Conservation (phyloP, 2,113 vertebrate genomes). For the Rhea americana region DNA sequence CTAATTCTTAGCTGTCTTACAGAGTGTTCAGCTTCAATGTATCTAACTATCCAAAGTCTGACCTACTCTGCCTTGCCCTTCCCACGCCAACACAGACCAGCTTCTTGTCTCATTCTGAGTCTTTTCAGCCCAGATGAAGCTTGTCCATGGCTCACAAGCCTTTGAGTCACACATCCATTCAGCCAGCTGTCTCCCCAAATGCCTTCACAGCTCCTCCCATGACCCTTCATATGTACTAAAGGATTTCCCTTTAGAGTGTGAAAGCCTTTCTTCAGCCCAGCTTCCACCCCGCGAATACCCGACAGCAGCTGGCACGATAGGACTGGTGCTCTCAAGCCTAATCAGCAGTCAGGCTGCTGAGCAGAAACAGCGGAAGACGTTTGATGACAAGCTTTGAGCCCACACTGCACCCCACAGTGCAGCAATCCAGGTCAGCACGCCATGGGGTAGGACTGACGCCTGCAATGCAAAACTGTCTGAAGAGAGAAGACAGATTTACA, state of each 20-base stretch:
- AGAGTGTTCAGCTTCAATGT: not conserved
- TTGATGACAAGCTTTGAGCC: not conserved
- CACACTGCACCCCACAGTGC: accelerated
- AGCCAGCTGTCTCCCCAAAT: not conserved
- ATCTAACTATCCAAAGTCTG: not conserved
- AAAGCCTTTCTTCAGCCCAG: not conserved
- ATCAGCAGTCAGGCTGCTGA: not conserved
- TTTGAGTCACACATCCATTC: accelerated
- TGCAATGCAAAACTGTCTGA: not conserved
- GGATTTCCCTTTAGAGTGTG: not conserved
- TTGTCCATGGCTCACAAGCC: not conserved
- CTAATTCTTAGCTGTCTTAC: not conserved
- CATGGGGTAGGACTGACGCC: accelerated
- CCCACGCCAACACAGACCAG: not conserved
- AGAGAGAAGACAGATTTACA: not conserved
- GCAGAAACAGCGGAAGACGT: accelerated
- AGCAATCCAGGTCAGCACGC: not conserved
- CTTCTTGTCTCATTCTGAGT: not conserved
- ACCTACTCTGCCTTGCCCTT: not conserved
- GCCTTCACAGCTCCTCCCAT: not conserved
- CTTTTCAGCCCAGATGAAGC: not conserved
- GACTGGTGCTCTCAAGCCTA: not conserved
- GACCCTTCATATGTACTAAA: accelerated
- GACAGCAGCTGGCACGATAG: not conserved
- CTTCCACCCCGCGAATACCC: accelerated